Evolutionary conservation across 2,797 vertebrate genomes (phyloP), one percentile per base, ranked within the genome.

Genomic region (Falco peregrinus): DNA sequence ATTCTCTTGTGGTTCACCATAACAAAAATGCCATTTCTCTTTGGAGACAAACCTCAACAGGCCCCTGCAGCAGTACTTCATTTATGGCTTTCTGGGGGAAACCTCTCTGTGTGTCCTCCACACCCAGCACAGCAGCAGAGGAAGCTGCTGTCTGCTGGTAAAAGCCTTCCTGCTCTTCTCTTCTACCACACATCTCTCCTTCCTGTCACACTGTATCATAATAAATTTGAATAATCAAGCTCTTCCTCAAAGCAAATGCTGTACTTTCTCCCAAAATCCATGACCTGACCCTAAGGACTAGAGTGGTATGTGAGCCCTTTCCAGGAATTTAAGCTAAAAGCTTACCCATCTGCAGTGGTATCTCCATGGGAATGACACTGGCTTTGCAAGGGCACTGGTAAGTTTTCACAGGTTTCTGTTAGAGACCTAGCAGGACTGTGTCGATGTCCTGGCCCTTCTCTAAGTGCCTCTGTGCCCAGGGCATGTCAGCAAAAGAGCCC

Each of bases 1-100:
- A 59, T 80, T 94, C 75, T 95, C 83, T 26, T 93, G 93, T 56
- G 93, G 95, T 81, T 97, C 91, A 65, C 91, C 91, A n/a, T 54
- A 61, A 94, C 81, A 95, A 93, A 97, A 96, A 90, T 94, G 93
- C 90, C 74, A 74, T 85, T 94, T 96, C 90, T 87, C 86, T 95
- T 87, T 47, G 75, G 89, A 95, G 94, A 91, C 84, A 75, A 47
- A 91, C 79, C 63, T 63, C 95, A 65, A 4, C 56, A 90, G 85
- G 81, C 87, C 59, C 61, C 59, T 18, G 13, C 67, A 65, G 77
- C 84, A 87, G 50, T 79, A n/a, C 45, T 89, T 87, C 75, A 83
- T 86, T 92, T 78, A 63, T 54, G 61, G 64, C 28, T 91, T 92
- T 64, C 29, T 56, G n/a, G 53, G 78, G 71, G 70, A 88, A 83